phyloP scores from a whole-genome alignment of 2,113 vertebrate species.

The Saguinus midas region DNA sequence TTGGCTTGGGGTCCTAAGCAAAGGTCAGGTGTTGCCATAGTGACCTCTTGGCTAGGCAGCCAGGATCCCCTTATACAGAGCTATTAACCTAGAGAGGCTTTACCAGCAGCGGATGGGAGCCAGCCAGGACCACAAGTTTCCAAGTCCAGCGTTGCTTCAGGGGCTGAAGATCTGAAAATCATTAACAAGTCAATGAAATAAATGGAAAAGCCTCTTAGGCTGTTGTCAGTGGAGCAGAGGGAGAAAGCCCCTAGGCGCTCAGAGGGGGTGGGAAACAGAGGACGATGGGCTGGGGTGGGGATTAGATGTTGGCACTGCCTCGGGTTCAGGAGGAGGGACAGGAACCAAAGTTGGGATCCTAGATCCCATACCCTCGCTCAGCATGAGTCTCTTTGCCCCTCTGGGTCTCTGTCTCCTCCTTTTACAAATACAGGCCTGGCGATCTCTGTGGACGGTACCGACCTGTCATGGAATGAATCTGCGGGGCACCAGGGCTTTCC shows the following conservation, averaged over 20 bases:
- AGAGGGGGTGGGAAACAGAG: not conserved
- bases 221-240: slow-evolving; percentile 20
- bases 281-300: not conserved
- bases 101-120: not conserved
- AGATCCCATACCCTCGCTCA: fast-evolving
- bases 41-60: not conserved
- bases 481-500: fast-evolving
- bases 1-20: not conserved
- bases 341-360: not conserved
- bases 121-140: slow-evolving; percentile 30
- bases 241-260: not conserved
- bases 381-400: not conserved
- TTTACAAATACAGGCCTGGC: not conserved
- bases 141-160: slow-evolving; percentile 41
- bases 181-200: slow-evolving; percentile 49
- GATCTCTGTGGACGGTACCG: not conserved
- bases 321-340: not conserved
- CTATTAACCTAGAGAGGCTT: not conserved
- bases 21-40: not conserved
- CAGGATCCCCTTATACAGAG: not conserved
- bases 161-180: slow-evolving; percentile 57
- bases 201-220: slow-evolving; percentile 30
- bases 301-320: no score
- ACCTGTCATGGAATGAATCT: not conserved
- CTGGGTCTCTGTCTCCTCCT: not conserved